phyloP scores from a whole-genome alignment of 2,113 vertebrate genomes.

The Ophiodon elongatus region DNA sequence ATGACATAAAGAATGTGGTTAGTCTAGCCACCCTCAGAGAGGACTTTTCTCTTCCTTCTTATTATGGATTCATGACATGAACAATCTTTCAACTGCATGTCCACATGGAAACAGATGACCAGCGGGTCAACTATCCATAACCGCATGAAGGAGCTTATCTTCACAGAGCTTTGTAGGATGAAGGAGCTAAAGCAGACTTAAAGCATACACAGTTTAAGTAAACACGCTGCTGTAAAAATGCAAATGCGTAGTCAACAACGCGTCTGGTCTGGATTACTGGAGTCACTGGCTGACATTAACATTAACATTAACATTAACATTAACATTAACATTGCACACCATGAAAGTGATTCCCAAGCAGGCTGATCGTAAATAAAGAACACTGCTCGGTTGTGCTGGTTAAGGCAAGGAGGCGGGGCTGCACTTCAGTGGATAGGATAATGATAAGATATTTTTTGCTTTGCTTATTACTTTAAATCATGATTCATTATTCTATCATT shows the following conservation, averaged over 20 bases:
- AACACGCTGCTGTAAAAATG: slow-evolving; percentile 28
- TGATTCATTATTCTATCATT: neutral
- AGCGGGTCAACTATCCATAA: slow-evolving; percentile 26
- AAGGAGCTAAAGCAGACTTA: neutral
- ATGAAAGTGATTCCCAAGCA: slow-evolving; percentile 15
- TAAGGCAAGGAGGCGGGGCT: neutral
- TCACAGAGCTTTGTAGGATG: slow-evolving; percentile 1
- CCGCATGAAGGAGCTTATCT: slow-evolving; percentile 9
- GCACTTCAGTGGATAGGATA: neutral
- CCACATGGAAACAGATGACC: slow-evolving; percentile 32
- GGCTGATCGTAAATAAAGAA: slow-evolving; percentile 27
- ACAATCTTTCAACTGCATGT: neutral
- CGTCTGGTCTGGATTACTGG: slow-evolving; percentile 11
- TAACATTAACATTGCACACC: neutral
- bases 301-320: neutral
- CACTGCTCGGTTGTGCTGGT: slow-evolving; percentile 20
- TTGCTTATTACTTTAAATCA: neutral
- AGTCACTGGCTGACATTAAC: neutral
- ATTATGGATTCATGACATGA: slow-evolving; percentile 28
- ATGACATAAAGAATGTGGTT: neutral
- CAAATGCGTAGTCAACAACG: neutral
- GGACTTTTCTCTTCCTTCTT: slow-evolving; percentile 8
- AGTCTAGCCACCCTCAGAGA: neutral
- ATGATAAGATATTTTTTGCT: neutral
- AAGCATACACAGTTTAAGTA: slow-evolving; percentile 13